Evolutionary conservation across 2,113 vertebrate species (phyloP).

Genomic region (Microtus pennsylvanicus): DNA sequence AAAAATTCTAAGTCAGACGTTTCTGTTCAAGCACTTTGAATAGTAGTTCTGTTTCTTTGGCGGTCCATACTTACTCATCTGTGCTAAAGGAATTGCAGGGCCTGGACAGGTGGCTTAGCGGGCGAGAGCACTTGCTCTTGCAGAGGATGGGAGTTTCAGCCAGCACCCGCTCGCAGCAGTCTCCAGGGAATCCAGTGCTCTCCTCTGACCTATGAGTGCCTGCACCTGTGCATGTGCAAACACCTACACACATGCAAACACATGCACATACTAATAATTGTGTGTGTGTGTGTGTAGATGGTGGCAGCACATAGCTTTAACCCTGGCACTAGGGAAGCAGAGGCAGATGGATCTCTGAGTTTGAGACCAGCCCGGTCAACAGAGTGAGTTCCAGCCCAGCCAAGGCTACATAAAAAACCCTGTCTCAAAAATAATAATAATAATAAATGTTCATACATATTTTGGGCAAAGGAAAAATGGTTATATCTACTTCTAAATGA

Average conservation of each 20-base stretch:
- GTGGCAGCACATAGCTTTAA: too few relatives aligned
- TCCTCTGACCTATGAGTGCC: neutral
- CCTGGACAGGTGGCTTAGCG: neutral
- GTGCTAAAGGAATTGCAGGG: neutral
- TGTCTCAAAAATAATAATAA: neutral
- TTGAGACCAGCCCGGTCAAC: neutral
- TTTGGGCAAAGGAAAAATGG: slow-evolving; percentile 2
- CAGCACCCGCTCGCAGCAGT: too few relatives aligned
- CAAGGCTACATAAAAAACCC: neutral
- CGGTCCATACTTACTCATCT: neutral
- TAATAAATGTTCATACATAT: neutral
- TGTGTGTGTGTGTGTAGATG: too few relatives aligned
- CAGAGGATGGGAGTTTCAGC: neutral
- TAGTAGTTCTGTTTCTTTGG: slow-evolving; percentile 32
- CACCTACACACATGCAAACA: neutral
- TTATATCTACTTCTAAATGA: slow-evolving; percentile 8
- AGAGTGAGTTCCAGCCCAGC: neutral
- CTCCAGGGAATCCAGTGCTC: neutral
- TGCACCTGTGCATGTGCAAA: neutral
- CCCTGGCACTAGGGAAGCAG: neutral
- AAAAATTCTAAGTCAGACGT: slow-evolving; percentile 32
- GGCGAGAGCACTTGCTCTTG: neutral
- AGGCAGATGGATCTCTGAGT: neutral
- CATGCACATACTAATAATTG: too few relatives aligned
- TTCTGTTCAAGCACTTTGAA: slow-evolving; percentile 52